A percentile compares a stretch with the other conserved stretches of the same genome.
Conservation (phyloP, 2,888 invertebrate species). For the Drosophila testacea region DNA sequence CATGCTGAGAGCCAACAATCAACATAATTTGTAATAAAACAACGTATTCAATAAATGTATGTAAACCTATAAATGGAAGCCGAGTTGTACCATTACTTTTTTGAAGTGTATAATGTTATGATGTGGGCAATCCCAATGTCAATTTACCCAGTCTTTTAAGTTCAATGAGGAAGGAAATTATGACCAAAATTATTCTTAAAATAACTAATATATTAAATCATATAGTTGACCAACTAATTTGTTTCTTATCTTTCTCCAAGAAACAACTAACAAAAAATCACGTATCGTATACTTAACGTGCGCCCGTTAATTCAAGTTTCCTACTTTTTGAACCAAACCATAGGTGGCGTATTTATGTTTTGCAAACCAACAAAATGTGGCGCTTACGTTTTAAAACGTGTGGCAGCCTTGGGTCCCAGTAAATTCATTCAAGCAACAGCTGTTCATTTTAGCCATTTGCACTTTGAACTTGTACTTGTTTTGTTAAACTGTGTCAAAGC, state of each 20-base stretch:
- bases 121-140: no score
- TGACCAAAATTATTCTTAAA: no score
- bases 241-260: background rate
- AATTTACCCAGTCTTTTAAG: no score
- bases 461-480: conserved; percentile 71
- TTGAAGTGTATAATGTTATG: background rate
- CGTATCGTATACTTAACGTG: background rate
- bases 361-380: no score
- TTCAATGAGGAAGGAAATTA: no score
- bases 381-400: no score
- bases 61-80: conserved; percentile 16
- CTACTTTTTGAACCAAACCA: no score
- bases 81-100: background rate
- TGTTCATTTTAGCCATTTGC: conserved; percentile 46
- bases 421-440: conserved; percentile 32
- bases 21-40: conserved; percentile 41
- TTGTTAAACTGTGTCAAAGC: conserved; percentile 48
- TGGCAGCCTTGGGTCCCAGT: no score
- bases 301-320: background rate
- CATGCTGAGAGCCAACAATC: conserved; percentile 43
- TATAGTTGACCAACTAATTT: no score
- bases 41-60: conserved; percentile 8
- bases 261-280: background rate
- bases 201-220: no score
- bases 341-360: no score